A percentile compares a stretch with the other conserved stretches of the same genome.
Conservation (phyloP, 1,140 invertebrate species). For the Zaprionus gabonicus region DNA sequence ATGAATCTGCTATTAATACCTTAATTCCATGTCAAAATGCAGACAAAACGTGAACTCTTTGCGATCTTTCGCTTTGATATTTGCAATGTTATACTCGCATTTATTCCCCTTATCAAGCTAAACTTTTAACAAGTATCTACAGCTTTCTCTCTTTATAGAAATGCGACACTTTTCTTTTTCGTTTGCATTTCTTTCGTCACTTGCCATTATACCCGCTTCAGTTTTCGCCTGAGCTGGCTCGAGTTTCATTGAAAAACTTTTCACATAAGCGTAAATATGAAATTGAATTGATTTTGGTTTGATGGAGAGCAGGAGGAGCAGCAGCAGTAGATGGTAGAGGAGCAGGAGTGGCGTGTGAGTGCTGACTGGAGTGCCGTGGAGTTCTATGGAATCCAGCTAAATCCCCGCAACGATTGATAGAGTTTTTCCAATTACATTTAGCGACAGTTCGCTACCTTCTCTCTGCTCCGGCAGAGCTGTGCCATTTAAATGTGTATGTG, state of each 20-base stretch:
- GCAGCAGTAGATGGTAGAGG: too few relatives aligned
- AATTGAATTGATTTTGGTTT: constrained; percentile 69
- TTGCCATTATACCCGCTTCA: constrained; percentile 14
- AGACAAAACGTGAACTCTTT: too few relatives aligned
- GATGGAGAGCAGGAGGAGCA: neutral
- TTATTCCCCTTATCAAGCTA: neutral
- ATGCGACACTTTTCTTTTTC: constrained; percentile 2
- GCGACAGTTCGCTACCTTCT: constrained; percentile 4
- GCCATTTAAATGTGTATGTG: constrained; percentile 15
- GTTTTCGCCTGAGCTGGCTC: constrained; percentile 31
- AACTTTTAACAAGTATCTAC: neutral
- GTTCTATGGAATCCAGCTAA: constrained; percentile 18
- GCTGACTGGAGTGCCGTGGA: neutral
- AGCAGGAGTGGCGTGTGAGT: neutral
- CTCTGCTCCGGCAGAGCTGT: neutral
- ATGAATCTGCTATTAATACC: too few relatives aligned
- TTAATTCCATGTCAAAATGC: too few relatives aligned
- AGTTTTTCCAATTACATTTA: constrained; percentile 54
- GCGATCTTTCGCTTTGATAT: neutral
- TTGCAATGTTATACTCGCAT: neutral
- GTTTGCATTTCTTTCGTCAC: constrained; percentile 18
- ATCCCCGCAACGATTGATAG: constrained; percentile 27
- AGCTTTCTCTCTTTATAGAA: neutral
- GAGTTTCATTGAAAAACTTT: constrained; percentile 74
- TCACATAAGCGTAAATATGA: constrained; percentile 65